These are phyloP conservation scores for Aythya baeri DNA, from an alignment of 2,113 vertebrate species.

Conservation along the genomic window DNA sequence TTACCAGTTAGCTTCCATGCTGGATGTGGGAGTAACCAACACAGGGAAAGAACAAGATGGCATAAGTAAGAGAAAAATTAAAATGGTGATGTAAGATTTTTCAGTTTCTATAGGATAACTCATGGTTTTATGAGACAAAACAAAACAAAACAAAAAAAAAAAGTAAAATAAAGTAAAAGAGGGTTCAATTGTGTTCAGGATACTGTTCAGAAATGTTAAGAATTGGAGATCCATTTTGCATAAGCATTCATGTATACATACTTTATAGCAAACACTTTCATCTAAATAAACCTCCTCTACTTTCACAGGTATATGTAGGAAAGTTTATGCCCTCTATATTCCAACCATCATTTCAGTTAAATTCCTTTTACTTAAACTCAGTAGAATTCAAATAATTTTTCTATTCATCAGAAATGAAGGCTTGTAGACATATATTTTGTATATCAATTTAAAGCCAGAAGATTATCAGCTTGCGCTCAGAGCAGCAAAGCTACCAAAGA, in stretches of 20 bases:
- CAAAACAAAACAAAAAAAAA: not conserved
- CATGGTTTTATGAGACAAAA: not conserved
- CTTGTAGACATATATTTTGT: not conserved
- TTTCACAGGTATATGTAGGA: not conserved
- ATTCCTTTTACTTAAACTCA: not conserved
- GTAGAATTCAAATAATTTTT: not conserved
- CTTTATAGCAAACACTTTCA: not conserved
- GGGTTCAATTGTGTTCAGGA: not conserved
- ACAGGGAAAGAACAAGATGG: not conserved
- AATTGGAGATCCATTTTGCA: not conserved
- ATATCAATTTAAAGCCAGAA: not conserved
- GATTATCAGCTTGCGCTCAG: not conserved
- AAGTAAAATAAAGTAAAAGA: not conserved
- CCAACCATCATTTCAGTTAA: not conserved
- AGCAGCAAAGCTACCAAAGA: not conserved
- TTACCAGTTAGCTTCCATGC: not conserved
- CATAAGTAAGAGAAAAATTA: not conserved
- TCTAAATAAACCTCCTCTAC: not conserved
- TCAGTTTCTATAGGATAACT: not conserved
- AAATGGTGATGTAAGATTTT: not conserved
- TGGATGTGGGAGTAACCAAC: not conserved
- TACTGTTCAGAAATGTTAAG: not conserved
- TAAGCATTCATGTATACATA: not conserved
- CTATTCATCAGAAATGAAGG: not conserved
- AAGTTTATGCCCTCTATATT: not conserved